phyloP scores from a whole-genome alignment of 2,797 vertebrate species.

The Yasuhikotakia modesta region DNA sequence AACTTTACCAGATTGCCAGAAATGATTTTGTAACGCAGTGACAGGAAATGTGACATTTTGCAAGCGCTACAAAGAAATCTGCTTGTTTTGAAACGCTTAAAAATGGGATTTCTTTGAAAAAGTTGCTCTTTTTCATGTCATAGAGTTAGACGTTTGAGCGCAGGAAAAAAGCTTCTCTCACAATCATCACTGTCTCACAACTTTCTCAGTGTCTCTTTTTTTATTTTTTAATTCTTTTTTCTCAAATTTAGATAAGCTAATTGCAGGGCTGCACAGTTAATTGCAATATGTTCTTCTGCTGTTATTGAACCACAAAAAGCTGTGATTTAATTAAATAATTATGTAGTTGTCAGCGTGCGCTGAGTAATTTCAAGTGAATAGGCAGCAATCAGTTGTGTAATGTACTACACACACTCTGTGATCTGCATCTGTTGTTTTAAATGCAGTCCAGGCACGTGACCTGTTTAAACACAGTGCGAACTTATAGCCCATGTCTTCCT shows the following conservation, averaged over 20 bases:
- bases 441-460: not conserved
- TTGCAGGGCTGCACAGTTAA: conserved; percentile 9
- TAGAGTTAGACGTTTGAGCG: not conserved
- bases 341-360: not conserved
- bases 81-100: conserved; percentile 9
- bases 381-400: not conserved
- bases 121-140: not conserved
- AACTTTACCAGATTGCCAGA: conserved; percentile 19
- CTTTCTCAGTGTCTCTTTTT: conserved; percentile 1
- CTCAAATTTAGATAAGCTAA: conserved; percentile 12
- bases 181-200: conserved; percentile 5
- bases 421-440: not conserved
- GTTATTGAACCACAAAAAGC: conserved; percentile 1
- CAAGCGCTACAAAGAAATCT: conserved; percentile 28
- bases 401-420: not conserved
- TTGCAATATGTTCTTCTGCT: conserved; percentile 9
- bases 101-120: not conserved
- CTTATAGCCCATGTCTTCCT: not conserved
- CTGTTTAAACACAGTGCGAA: not conserved
- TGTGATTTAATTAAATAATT: conserved; percentile 3
- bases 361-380: not conserved
- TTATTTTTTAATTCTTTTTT: not conserved
- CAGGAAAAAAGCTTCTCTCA: conserved; percentile 3
- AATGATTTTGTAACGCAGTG: conserved; percentile 25
- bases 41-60: conserved; percentile 47